phyloP scores from a whole-genome alignment of 2,888 invertebrate species.

The Periphyllus acericola region DNA sequence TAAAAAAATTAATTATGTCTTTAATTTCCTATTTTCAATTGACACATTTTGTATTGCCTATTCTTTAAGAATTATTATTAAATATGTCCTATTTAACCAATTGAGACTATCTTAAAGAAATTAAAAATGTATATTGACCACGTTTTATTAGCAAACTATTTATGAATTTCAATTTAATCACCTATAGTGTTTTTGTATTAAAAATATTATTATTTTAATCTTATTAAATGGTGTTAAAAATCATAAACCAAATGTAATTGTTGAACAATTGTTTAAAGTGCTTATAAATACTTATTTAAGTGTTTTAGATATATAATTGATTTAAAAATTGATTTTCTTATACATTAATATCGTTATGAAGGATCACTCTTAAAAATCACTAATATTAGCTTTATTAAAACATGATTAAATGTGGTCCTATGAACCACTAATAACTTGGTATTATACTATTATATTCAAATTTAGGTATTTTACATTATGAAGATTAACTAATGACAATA shows the following conservation, averaged over 20 bases:
- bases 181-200: no score
- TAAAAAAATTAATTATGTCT: not conserved
- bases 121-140: not conserved
- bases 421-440: conserved; percentile 11
- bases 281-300: not conserved
- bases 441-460: conserved; percentile 22
- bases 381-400: not conserved
- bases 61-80: conserved; percentile 25
- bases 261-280: not conserved
- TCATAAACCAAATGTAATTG: not conserved
- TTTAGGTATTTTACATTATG: conserved; percentile 18
- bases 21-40: conserved; percentile 44
- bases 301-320: not conserved
- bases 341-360: not conserved
- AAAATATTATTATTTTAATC: no score
- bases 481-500: conserved; percentile 11
- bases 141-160: no score
- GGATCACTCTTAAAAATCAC: not conserved
- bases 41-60: not conserved
- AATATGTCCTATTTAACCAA: not conserved
- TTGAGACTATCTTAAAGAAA: not conserved
- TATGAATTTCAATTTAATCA: not conserved
- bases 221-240: no score
- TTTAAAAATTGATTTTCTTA: conserved; percentile 5
- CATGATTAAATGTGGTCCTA: conserved; percentile 5